phyloP scores from a whole-genome alignment of 1,140 invertebrate species.

The Eufriesea mexicana region DNA sequence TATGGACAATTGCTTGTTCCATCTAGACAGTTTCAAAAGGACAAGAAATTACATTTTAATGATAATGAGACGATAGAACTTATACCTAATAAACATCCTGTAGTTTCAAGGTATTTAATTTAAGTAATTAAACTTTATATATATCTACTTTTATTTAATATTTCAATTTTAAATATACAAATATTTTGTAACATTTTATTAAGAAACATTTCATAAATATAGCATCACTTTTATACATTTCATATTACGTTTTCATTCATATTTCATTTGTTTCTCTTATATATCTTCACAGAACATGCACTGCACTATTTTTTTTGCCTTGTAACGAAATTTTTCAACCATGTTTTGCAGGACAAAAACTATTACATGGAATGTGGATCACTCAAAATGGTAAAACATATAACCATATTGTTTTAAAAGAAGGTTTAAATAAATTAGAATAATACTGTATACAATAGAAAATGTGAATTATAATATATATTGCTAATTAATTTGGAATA shows the following conservation, averaged over 20 bases:
- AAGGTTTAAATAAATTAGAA: conserved; percentile 28
- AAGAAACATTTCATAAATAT: neutral
- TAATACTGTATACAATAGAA: conserved; percentile 16
- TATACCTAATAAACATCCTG: conserved; percentile 82
- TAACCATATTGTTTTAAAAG: conserved; percentile 50
- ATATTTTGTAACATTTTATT: neutral
- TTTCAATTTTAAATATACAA: conserved; percentile 1
- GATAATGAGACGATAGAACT: conserved; percentile 84
- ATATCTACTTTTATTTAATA: conserved; percentile 11
- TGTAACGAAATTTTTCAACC: conserved; percentile 68
- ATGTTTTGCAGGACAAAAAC: conserved; percentile 91
- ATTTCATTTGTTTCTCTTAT: conserved; percentile 1
- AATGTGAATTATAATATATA: conserved; percentile 21
- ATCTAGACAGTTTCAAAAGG: conserved; percentile 84
- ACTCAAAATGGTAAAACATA: conserved; percentile 87
- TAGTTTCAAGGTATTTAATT: conserved; percentile 85
- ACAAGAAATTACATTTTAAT: conserved; percentile 80
- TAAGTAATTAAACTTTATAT: conserved; percentile 9
- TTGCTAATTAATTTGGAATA: conserved; percentile 2
- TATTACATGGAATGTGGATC: conserved; percentile 91
- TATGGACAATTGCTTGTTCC: conserved; percentile 93
- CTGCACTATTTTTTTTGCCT: conserved; percentile 57
- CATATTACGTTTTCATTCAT: conserved; percentile 9
- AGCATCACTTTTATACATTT: neutral
- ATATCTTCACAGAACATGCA: conserved; percentile 21